phyloP scores from a whole-genome alignment of 1,140 invertebrate genomes.

The Paralvinella palmiformis region DNA sequence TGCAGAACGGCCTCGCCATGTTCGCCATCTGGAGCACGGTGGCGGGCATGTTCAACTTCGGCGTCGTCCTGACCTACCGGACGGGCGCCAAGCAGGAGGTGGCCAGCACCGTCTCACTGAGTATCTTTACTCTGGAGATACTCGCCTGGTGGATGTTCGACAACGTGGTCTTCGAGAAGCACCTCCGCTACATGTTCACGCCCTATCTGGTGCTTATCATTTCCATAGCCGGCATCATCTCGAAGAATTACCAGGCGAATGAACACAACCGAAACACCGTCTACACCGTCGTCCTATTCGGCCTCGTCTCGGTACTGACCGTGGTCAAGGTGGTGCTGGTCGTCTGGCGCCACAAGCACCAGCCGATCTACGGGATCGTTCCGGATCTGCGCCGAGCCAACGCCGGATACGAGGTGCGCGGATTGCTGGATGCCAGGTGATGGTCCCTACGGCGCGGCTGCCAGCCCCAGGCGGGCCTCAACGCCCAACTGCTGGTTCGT shows the following conservation, averaged over 20 bases:
- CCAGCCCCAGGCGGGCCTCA: no score
- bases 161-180: conserved; percentile 14
- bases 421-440: neutral
- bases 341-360: conserved; percentile 10
- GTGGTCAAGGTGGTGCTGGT: conserved; percentile 7
- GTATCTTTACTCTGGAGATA: conserved; percentile 18
- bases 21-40: conserved; percentile 42
- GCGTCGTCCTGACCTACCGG: conserved; percentile 26
- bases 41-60: conserved; percentile 39
- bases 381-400: neutral
- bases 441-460: neutral
- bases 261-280: conserved; percentile 4
- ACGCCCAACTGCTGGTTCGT: no score
- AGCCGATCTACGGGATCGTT: conserved; percentile 4
- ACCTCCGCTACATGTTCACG: conserved; percentile 17
- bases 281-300: conserved; percentile 10
- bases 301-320: conserved; percentile 5
- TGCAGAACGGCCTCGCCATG: conserved; percentile 43
- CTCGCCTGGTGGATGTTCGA: conserved; percentile 19
- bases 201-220: conserved; percentile 16
- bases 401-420: neutral
- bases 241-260: neutral
- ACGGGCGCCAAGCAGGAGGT: conserved; percentile 11
- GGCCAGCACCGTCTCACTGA: conserved; percentile 11
- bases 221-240: conserved; percentile 12